phyloP scores from a whole-genome alignment of 1,140 invertebrate species.

The Drosophila melanogaster region DNA sequence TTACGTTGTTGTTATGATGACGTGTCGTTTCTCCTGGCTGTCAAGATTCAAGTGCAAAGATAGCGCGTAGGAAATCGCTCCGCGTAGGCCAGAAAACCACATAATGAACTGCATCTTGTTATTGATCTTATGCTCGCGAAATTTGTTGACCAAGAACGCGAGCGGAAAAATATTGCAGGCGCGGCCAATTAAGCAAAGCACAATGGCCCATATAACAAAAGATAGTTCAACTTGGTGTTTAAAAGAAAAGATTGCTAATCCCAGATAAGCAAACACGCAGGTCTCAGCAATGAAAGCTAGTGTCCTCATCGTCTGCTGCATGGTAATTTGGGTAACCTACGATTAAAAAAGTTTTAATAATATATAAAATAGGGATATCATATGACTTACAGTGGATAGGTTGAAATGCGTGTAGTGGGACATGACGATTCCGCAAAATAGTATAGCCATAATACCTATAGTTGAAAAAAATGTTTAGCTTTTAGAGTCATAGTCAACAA shows the following conservation, averaged over 20 bases:
- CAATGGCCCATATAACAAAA: slow-evolving; percentile 96
- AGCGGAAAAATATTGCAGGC: slow-evolving; percentile 99
- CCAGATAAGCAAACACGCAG: slow-evolving; percentile 99
- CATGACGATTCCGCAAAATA: slow-evolving; percentile 99
- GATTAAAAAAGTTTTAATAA: not conserved
- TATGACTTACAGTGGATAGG: slow-evolving; percentile 89
- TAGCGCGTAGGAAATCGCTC: slow-evolving; percentile 98
- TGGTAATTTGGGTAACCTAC: slow-evolving; percentile 97
- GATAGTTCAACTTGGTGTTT: slow-evolving; percentile 92
- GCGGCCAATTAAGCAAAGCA: slow-evolving; percentile 95
- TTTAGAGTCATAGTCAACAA: not conserved
- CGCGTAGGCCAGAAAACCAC: slow-evolving; percentile 99
- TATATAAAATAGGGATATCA: not conserved
- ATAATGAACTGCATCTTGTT: slow-evolving; percentile 99
- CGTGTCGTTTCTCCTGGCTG: slow-evolving; percentile 94
- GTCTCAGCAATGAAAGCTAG: slow-evolving; percentile 99
- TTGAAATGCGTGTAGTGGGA: slow-evolving; percentile 99
- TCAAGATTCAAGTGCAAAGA: slow-evolving; percentile 98
- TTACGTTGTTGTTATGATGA: slow-evolving; percentile 97
- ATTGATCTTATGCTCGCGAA: slow-evolving; percentile 98
- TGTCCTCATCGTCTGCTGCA: slow-evolving; percentile 99
- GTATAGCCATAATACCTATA: slow-evolving; percentile 96
- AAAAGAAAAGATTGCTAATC: slow-evolving; percentile 98
- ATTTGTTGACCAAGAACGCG: slow-evolving; percentile 96
- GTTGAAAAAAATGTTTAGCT: not conserved